Evolutionary conservation across 2,797 vertebrate genomes (phyloP).

Genomic region (Brachyalestes nurse): DNA sequence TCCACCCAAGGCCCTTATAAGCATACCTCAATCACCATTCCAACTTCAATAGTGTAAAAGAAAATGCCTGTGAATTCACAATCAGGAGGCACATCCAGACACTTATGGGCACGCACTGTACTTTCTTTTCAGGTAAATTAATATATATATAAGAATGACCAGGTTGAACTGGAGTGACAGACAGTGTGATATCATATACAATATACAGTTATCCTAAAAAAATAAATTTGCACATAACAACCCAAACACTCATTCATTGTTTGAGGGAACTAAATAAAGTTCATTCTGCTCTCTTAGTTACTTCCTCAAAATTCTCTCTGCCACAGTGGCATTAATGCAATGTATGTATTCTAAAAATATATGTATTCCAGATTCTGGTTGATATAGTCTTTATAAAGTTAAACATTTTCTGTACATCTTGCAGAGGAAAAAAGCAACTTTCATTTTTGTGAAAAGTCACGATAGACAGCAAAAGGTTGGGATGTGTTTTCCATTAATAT

Average conservation of each 20-base stretch:
- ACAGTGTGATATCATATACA: not conserved
- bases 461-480: not conserved
- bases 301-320: not conserved
- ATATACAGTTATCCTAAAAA: not conserved
- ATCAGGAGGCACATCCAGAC: too few relatives aligned
- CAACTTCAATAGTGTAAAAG: not conserved
- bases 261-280: not conserved
- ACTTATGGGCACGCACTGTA: too few relatives aligned
- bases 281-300: not conserved
- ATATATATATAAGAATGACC: not conserved
- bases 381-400: not conserved
- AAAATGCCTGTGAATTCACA: not conserved
- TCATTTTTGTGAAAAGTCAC: slow-evolving; percentile 4
- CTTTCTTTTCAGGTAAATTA: not conserved
- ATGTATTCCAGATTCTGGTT: not conserved
- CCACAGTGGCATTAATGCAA: not conserved
- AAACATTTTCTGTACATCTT: not conserved
- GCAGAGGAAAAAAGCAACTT: not conserved
- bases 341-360: not conserved
- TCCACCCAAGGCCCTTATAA: too few relatives aligned
- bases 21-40: not conserved
- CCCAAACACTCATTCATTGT: too few relatives aligned
- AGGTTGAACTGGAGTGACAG: not conserved
- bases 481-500: slow-evolving; percentile 28
- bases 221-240: not conserved